Conservation (phyloP, 2,113 vertebrate genomes). For the Peromyscus maniculatus region DNA sequence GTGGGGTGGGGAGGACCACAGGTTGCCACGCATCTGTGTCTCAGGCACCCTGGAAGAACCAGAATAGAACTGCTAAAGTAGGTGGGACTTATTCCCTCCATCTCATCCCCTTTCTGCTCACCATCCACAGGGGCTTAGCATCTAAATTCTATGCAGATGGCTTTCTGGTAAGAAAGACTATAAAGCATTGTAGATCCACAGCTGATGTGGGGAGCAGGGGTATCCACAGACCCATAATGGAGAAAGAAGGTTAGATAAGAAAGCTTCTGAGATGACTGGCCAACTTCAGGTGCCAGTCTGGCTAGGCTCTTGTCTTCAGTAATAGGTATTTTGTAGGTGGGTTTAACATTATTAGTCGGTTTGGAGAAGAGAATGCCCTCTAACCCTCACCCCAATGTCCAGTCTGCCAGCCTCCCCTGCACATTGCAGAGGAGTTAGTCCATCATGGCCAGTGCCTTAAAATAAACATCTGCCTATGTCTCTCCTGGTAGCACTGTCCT, state of each 20-base stretch:
- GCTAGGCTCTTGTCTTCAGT: not conserved
- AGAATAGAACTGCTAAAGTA: not conserved
- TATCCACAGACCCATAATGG: not conserved
- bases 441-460: not conserved
- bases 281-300: not conserved
- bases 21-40: not conserved
- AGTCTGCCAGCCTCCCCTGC: not conserved
- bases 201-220: too few species aligned
- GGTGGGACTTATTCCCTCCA: not conserved
- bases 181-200: accelerated
- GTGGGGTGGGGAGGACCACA: not conserved
- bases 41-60: not conserved
- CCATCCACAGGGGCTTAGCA: not conserved
- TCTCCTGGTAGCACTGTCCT: not conserved
- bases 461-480: not conserved
- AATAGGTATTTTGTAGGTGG: not conserved
- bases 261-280: not conserved
- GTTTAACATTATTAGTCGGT: not conserved
- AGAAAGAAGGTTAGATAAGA: not conserved
- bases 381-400: not conserved
- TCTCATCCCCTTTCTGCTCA: not conserved
- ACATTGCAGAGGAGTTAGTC: not conserved
- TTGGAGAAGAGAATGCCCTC: not conserved
- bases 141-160: not conserved
- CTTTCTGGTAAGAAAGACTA: not conserved